Percentiles rank a stretch among this genome's conserved stretches.
These are phyloP conservation scores for Drosophila kepulauana DNA, from an alignment of 1,140 invertebrate genomes.

Conservation along the genomic window DNA sequence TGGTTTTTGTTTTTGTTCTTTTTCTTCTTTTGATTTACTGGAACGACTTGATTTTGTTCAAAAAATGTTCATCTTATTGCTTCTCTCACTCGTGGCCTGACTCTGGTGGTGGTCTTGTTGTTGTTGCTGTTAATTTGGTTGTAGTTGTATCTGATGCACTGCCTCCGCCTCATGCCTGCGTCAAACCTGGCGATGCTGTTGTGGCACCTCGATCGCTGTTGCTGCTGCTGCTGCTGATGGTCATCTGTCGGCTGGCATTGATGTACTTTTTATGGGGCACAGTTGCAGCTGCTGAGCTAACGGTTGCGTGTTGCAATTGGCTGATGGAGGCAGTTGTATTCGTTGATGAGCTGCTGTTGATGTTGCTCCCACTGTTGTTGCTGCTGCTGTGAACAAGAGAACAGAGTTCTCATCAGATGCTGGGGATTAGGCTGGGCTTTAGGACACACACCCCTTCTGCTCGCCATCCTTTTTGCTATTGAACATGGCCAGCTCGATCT, in stretches of 20 bases:
- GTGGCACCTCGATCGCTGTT: not conserved
- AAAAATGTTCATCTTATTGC: slow-evolving; percentile 49
- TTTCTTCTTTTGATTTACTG: slow-evolving; percentile 68
- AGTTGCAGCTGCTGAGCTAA: slow-evolving; percentile 39
- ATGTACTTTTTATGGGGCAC: slow-evolving; percentile 38
- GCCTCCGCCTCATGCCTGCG: slow-evolving; percentile 1
- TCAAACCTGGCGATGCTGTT: slow-evolving; percentile 28
- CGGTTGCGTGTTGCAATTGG: slow-evolving; percentile 32
- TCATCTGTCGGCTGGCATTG: slow-evolving; percentile 22
- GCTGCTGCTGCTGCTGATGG: slow-evolving; percentile 13
- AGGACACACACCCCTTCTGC: slow-evolving; percentile 78
- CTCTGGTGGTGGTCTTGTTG: slow-evolving; percentile 44
- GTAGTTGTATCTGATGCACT: slow-evolving; percentile 10
- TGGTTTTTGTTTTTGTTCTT: slow-evolving; percentile 9
- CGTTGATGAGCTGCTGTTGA: slow-evolving; percentile 8
- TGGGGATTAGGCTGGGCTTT: slow-evolving; percentile 38
- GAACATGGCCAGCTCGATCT: slow-evolving; percentile 92
- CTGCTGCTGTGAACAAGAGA: slow-evolving; percentile 61
- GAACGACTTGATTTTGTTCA: slow-evolving; percentile 81
- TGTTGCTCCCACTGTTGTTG: slow-evolving; percentile 16
- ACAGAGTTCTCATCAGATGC: slow-evolving; percentile 71
- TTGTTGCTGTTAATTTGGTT: slow-evolving; percentile 24
- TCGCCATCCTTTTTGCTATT: slow-evolving; percentile 87
- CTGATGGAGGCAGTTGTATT: slow-evolving; percentile 13
- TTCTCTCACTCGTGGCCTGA: slow-evolving; percentile 49